Evolutionary conservation across 1,140 invertebrate genomes (phyloP).

Genomic region (Propsilocerus akamusi): DNA sequence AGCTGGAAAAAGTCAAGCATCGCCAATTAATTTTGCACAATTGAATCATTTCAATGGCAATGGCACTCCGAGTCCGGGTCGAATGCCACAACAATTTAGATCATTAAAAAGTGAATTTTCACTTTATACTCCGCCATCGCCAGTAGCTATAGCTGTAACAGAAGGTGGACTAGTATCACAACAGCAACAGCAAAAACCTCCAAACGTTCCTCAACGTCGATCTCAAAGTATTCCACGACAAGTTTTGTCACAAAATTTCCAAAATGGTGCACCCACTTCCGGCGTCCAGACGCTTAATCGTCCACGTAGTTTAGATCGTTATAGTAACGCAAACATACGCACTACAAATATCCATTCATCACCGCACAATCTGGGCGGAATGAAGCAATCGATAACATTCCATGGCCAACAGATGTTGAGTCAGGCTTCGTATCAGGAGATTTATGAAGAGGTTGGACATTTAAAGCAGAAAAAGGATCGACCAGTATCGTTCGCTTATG

Average conservation of each 20-base stretch:
- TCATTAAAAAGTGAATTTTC: conserved; percentile 4
- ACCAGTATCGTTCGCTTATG: conserved; percentile 19
- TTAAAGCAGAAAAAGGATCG: conserved; percentile 8
- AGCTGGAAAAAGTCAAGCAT: background rate
- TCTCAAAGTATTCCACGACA: background rate
- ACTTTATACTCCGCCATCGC: conserved; percentile 6
- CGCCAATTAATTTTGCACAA: background rate
- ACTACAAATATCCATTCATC: background rate
- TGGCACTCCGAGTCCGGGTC: background rate
- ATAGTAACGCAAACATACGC: conserved; percentile 8
- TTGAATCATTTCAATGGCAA: background rate
- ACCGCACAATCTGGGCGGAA: conserved; percentile 6
- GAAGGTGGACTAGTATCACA: background rate
- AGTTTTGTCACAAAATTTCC: conserved; percentile 6
- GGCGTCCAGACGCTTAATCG: conserved; percentile 9
- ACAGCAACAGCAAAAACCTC: conserved; percentile 7
- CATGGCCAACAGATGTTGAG: conserved; percentile 11
- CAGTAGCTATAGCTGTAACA: background rate
- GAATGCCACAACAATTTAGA: background rate
- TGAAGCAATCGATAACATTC: conserved; percentile 21
- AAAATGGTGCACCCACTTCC: conserved; percentile 6
- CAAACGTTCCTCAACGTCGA: background rate
- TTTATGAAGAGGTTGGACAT: background rate
- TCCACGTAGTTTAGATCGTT: conserved; percentile 21
- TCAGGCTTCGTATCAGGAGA: background rate